Base-by-base conservation (phyloP, 2,113 vertebrate genomes). In the Neodontobutis hainanensis region DNA sequence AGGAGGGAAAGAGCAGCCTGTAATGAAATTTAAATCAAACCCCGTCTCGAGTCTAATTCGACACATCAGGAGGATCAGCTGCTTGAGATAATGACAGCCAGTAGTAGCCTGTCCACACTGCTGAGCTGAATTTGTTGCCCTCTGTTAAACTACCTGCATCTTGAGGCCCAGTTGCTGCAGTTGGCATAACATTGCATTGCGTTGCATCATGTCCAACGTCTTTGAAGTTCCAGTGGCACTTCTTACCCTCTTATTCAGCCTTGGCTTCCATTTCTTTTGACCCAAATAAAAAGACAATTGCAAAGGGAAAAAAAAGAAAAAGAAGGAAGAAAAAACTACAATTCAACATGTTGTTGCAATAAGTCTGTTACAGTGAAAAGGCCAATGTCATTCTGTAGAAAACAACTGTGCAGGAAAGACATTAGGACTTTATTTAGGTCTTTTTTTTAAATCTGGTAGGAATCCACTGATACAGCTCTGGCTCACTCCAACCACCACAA, bases 171-270 rank as follows among this genome's bases (percentile, higher is more conserved):
- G 72, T 89, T 88, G 74, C 87, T 71, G 9, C 27, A 58, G 72
- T 78, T 83, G 80, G 69, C 61, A 74, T 82, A 68, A 43, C 62
- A 78, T 91, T 91, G 84, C 90, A 75, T 58, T 27, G 51, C 53
- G 8, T 91, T 91, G 87, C 90, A 89, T 91, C 90, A 91, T 70
- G 58, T 71, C 73, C 73, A 85, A 83, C 65, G 73, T 68, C 87
- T 90, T 90, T 91, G 86, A 90, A 87, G 87, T 84, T 84, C 65
- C 81, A 82, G 76, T 87, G 88, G 75, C 86, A 88, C 79, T 86
- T 84, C 78, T 77, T 85, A 84, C 77, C 75, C 86, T 76, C 80
- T 82, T 74, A 78, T 76, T 80, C 81, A 66, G 75, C 34, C 68
- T 76, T 56, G 35, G 71, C 82, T 85, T 80, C 73, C 69, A 71